Conservation (phyloP, 1,140 invertebrate genomes). For the Aporrectodea caliginosa region DNA sequence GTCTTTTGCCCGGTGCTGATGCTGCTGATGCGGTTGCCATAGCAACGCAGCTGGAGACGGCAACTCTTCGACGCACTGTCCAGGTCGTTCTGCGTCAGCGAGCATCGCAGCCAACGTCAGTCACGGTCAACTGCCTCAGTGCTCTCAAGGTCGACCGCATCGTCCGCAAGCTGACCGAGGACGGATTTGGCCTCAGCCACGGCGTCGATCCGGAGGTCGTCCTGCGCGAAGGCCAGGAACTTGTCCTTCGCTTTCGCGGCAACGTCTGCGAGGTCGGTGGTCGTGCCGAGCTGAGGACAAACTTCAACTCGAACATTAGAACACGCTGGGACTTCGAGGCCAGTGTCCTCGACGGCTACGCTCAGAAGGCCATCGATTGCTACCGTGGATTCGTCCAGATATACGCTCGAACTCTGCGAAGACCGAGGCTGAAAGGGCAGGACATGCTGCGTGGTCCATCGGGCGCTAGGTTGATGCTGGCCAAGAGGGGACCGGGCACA, state of each 20-base stretch:
- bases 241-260: slow-evolving; percentile 10
- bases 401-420: neutral
- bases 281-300: neutral
- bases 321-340: neutral
- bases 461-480: no score
- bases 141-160: slow-evolving; percentile 7
- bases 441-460: no score
- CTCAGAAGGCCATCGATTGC: slow-evolving; percentile 12
- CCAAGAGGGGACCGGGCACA: no score
- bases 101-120: neutral
- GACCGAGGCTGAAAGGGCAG: no score
- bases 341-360: slow-evolving; percentile 7
- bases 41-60: neutral
- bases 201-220: neutral
- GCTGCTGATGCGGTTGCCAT: neutral
- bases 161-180: slow-evolving; percentile 8
- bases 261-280: slow-evolving; percentile 4
- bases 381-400: slow-evolving; percentile 16
- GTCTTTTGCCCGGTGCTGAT: neutral
- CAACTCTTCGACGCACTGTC: neutral
- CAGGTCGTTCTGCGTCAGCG: neutral
- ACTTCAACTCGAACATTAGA: slow-evolving; percentile 18
- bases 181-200: slow-evolving; percentile 1
- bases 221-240: slow-evolving; percentile 6
- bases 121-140: neutral